These are phyloP conservation scores for Ibidorhyncha struthersii DNA, from an alignment of 2,113 vertebrate genomes.

Conservation along the genomic window DNA sequence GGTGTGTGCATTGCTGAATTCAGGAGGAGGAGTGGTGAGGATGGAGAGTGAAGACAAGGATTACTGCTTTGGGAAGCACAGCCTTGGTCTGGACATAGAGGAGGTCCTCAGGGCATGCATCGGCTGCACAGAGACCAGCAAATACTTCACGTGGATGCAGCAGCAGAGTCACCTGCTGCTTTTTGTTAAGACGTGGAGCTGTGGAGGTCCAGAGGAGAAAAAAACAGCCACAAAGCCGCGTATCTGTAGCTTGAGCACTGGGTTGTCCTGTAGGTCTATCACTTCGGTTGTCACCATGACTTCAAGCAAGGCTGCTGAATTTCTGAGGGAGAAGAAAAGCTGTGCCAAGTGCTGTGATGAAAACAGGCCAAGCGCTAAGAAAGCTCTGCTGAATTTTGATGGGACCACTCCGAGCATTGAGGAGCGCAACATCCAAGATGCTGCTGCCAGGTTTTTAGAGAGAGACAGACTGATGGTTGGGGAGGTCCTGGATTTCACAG, in stretches of 20 bases:
- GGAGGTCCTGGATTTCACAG: conserved; percentile 53
- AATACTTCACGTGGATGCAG: conserved; percentile 37
- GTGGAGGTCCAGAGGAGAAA: neutral
- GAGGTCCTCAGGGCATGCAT: conserved; percentile 12
- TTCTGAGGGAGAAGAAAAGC: neutral
- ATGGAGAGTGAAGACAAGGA: neutral
- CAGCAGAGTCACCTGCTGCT: conserved; percentile 1
- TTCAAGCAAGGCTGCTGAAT: neutral
- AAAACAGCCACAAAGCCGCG: neutral
- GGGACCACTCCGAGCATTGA: neutral
- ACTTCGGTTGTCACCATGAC: neutral
- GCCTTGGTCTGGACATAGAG: conserved; percentile 56
- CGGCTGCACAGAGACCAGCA: neutral
- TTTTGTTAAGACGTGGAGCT: conserved; percentile 64
- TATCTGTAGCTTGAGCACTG: conserved; percentile 33
- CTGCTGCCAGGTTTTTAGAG: neutral
- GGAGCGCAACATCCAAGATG: neutral
- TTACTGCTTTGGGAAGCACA: neutral
- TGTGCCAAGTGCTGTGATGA: neutral
- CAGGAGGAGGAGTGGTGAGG: conserved; percentile 60
- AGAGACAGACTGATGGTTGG: neutral
- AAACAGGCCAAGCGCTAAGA: neutral
- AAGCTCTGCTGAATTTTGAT: neutral
- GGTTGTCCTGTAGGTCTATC: conserved; percentile 2
- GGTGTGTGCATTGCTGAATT: conserved; percentile 53